These are phyloP conservation scores for Carassius carassius DNA, from an alignment of 2,113 vertebrate genomes.

Conservation along the genomic window DNA sequence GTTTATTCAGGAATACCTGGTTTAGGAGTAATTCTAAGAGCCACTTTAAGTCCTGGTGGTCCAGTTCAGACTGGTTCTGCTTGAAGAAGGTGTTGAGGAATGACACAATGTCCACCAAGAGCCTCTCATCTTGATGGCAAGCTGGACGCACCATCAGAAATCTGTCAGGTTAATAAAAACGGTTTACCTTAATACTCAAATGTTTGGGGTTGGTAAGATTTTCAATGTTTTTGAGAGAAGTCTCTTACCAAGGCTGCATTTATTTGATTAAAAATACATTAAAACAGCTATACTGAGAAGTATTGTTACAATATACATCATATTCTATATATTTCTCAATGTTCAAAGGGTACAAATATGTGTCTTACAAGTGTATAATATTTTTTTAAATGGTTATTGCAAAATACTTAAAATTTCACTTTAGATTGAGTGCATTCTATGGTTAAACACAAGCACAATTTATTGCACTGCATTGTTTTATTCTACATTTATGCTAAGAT, in stretches of 20 bases:
- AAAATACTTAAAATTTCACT: neutral
- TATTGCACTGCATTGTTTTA: neutral
- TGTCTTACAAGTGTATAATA: too few species aligned
- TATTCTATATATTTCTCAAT: too few species aligned
- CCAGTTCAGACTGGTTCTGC: slow-evolving; percentile 65
- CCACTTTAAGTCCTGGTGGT: slow-evolving; percentile 81
- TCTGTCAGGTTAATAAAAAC: slow-evolving; percentile 67
- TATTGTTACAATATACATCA: neutral
- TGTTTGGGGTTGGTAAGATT: neutral
- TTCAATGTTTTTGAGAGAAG: neutral
- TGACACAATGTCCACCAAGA: slow-evolving; percentile 85
- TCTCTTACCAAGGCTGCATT: neutral
- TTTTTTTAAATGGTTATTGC: neutral
- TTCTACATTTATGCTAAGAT: too few species aligned
- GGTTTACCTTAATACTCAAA: neutral
- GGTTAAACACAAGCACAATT: neutral
- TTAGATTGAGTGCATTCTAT: neutral
- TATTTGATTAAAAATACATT: neutral
- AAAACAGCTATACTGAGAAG: neutral
- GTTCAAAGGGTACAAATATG: too few species aligned
- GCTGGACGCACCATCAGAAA: slow-evolving; percentile 93
- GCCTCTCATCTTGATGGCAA: slow-evolving; percentile 87
- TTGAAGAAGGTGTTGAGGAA: slow-evolving; percentile 86
- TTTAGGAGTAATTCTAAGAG: slow-evolving; percentile 87
- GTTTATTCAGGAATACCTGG: slow-evolving; percentile 70